Base-by-base conservation (phyloP, 2,797 vertebrate genomes). In the Megalops cyprinoides region DNA sequence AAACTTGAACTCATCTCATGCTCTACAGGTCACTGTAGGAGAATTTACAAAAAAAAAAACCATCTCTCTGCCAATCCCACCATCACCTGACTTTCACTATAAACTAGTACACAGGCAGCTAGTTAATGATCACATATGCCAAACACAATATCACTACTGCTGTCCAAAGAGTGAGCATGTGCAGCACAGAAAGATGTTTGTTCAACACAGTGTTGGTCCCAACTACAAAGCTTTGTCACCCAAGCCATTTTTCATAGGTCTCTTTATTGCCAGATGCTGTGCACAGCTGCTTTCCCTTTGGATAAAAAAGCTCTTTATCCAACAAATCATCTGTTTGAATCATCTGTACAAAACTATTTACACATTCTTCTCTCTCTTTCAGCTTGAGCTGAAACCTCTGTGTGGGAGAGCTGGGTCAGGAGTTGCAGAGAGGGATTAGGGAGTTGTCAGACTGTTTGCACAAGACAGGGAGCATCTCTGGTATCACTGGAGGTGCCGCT, bases 261-360 rank as follows among this genome's bases (percentile, higher is more conserved):
- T 71, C 12, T 48, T 1, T 44, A 62, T 62, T 62, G 58, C 12
- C 58, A 31, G 28, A 28, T 9, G 9, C 18, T 58, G 55, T 15
- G 28, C 8, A 14, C 34, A 28, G 25, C 28, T 62, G 58, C 58
- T 31, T 62, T 12, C 18, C 31, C 14, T 15, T 62, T n/a, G n/a
- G n/a, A n/a, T n/a, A 8, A 28, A 62, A 31, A 65, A 65, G 4
- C n/a, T n/a, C n/a, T n/a, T n/a, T n/a, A 18, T 37, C 12, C 62
- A 65, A 65, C 12, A 34, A 4, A 48, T 46, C n/a, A n/a, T n/a
- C n/a, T 53, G 34, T 25, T 48, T 65, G 4, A 62, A 25, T 78
- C 25, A 6, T 62, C 42, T 67, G n/a, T 65, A 78, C 77, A 65
- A 78, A 78, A 25, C 58, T 58, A 56, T 78, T 49, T 44, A 65